Evolutionary conservation across 2,113 vertebrate genomes (phyloP).

Genomic region (Formicarius rufipectus): DNA sequence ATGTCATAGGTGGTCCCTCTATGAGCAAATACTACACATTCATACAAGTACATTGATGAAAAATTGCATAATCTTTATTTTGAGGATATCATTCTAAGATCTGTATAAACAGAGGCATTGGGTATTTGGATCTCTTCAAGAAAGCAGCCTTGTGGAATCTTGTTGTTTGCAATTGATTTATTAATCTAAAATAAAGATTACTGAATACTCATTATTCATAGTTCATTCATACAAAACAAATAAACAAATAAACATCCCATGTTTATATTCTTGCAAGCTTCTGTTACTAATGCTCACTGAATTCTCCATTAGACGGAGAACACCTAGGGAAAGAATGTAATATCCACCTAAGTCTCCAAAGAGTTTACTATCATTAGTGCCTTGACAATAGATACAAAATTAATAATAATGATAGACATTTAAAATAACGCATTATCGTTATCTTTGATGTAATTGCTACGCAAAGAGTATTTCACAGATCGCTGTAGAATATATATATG

Average conservation of each 20-base stretch:
- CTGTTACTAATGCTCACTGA: background rate
- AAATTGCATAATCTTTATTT: background rate
- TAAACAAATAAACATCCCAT: background rate
- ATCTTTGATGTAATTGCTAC: constrained; percentile 5
- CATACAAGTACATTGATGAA: background rate
- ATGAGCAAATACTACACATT: background rate
- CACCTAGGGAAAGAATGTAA: constrained; percentile 17
- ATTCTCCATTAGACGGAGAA: background rate
- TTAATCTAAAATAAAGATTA: background rate
- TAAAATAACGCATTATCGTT: constrained; percentile 15
- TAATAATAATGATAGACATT: constrained; percentile 28
- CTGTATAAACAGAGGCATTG: background rate
- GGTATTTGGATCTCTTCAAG: background rate
- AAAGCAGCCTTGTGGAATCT: background rate
- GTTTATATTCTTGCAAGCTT: background rate
- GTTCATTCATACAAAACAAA: background rate
- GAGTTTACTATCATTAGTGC: background rate
- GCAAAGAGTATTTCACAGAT: constrained; percentile 29
- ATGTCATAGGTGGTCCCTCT: background rate
- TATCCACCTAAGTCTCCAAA: constrained; percentile 23
- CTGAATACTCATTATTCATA: background rate
- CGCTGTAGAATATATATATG: constrained; percentile 23
- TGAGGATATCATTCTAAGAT: background rate
- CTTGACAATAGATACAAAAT: constrained; percentile 10
- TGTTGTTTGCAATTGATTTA: background rate